A percentile compares a stretch with the other conserved stretches of the same genome.
These are phyloP conservation scores for Myodes glareolus DNA, from an alignment of 2,113 vertebrate genomes.

Conservation along the genomic window DNA sequence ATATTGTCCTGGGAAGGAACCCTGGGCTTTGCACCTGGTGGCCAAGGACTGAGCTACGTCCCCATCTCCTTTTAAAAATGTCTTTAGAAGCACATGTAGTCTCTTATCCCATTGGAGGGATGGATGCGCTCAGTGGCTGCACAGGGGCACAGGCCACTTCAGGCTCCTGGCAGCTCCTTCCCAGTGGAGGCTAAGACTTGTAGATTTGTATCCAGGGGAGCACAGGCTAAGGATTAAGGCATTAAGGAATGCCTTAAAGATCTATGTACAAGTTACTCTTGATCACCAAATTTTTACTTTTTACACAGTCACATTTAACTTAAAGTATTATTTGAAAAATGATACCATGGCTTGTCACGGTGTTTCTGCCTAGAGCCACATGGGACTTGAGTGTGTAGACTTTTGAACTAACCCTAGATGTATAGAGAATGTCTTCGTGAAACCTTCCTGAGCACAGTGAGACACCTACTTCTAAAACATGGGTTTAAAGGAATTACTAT, in stretches of 20 bases:
- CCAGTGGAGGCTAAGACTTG: background rate
- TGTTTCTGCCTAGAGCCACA: constrained; percentile 45
- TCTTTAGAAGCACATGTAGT: background rate
- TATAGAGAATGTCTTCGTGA: constrained; percentile 7
- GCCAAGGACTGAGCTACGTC: background rate
- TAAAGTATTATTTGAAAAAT: constrained; percentile 39
- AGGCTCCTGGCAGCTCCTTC: background rate
- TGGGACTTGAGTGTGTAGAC: background rate
- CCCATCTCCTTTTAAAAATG: background rate
- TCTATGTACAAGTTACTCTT: background rate
- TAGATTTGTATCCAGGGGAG: background rate
- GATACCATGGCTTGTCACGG: background rate
- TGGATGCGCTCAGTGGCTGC: background rate
- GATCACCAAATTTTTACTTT: background rate
- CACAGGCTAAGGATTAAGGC: background rate
- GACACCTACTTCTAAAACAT: constrained; percentile 4
- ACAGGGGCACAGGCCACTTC: background rate
- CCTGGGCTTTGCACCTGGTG: background rate
- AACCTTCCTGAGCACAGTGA: background rate
- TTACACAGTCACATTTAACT: background rate
- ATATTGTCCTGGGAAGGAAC: background rate
- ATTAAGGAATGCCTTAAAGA: background rate
- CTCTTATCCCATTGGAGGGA: background rate
- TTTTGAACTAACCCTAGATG: constrained; percentile 48
- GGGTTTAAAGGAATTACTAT: background rate